phyloP scores from a whole-genome alignment of 2,888 invertebrate genomes.

The Agapostemon virescens region DNA sequence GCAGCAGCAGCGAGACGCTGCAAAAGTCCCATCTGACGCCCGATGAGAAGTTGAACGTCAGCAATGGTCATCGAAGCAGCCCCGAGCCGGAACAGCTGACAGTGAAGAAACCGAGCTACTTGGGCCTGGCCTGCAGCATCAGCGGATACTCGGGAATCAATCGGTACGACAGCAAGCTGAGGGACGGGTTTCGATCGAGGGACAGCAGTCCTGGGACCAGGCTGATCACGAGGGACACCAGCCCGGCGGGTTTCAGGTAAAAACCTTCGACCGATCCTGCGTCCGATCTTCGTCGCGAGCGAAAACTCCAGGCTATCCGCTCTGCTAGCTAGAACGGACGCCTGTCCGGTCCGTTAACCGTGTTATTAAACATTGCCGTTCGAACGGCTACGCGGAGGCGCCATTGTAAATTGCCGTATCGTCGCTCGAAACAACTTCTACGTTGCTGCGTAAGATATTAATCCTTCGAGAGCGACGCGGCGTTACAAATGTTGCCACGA shows the following conservation, averaged over 20 bases:
- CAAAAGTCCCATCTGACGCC: constrained; percentile 64
- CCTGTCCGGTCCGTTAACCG: no score
- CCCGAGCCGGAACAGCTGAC: constrained; percentile 75
- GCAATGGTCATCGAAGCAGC: constrained; percentile 68
- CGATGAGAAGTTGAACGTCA: constrained; percentile 67
- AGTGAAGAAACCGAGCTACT: constrained; percentile 90
- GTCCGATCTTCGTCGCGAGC: not conserved
- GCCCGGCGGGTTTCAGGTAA: constrained; percentile 77
- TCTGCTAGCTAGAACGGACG: not conserved
- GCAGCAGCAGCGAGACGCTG: constrained; percentile 70
- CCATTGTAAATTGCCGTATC: no score
- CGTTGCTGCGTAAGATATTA: no score
- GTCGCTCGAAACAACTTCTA: no score
- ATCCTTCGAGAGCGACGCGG: no score
- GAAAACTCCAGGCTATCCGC: not conserved
- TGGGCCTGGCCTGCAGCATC: constrained; percentile 93
- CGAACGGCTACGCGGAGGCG: no score
- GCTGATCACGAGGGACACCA: constrained; percentile 77
- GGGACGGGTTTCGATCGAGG: constrained; percentile 84
- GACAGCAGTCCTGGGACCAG: constrained; percentile 79
- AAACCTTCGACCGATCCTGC: not conserved
- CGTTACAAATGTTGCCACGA: no score
- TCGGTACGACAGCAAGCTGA: constrained; percentile 90
- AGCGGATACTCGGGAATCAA: constrained; percentile 94
- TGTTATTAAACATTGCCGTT: no score